Percentiles rank a stretch among this genome's conserved stretches.
phyloP scores from a whole-genome alignment of 1,140 invertebrate genomes.

The Musca vetustissima region DNA sequence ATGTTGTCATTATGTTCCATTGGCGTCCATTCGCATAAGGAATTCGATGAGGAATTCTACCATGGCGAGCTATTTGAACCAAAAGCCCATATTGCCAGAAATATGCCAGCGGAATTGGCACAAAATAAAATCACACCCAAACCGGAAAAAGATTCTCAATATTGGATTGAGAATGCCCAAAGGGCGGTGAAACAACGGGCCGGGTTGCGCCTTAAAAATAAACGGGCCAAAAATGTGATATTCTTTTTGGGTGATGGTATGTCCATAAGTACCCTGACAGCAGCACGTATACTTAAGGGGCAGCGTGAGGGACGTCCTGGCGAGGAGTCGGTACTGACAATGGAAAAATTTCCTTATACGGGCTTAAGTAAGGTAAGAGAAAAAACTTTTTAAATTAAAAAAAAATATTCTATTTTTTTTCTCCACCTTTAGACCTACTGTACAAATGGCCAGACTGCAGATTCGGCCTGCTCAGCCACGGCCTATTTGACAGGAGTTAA shows the following conservation, averaged over 20 bases:
- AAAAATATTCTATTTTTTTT: background rate
- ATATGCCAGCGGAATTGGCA: too few relatives aligned
- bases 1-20: too few relatives aligned
- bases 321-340: constrained; percentile 70
- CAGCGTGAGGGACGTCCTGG: constrained; percentile 60
- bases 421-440: constrained; percentile 61
- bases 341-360: constrained; percentile 74
- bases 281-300: constrained; percentile 67
- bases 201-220: constrained; percentile 17
- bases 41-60: too few relatives aligned
- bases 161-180: constrained; percentile 38
- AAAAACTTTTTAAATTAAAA: background rate
- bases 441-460: constrained; percentile 76
- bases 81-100: too few relatives aligned
- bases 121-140: background rate
- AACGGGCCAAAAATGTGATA: constrained; percentile 69
- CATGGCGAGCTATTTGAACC: too few relatives aligned
- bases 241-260: constrained; percentile 79
- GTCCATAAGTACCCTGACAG: constrained; percentile 70
- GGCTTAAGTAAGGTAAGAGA: constrained; percentile 65
- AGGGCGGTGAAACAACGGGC: constrained; percentile 33
- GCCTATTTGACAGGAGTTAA: constrained; percentile 76
- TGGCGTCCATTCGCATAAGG: too few relatives aligned
- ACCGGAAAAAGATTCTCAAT: constrained; percentile 25
- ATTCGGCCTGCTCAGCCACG: constrained; percentile 75